Conservation (phyloP, 2,113 vertebrate genomes). For the Acrocephalus kingi region DNA sequence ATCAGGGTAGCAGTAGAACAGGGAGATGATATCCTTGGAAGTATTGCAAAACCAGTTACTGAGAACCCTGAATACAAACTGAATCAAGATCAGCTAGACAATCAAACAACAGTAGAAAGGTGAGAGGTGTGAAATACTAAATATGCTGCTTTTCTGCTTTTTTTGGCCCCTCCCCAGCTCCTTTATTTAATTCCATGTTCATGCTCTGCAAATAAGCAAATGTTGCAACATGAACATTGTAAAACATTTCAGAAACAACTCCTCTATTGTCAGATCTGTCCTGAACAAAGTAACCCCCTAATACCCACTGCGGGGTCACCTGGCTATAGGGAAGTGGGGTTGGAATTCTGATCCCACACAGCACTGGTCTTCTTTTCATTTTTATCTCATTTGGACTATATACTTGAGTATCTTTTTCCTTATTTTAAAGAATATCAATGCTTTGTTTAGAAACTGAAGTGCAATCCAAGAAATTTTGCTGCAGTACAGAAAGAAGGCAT, state of each 20-base stretch:
- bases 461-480: background rate
- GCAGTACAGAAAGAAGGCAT: background rate
- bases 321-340: background rate
- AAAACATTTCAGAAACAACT: background rate
- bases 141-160: background rate
- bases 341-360: background rate
- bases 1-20: conserved; percentile 81
- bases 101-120: conserved; percentile 90
- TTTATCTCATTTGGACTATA: background rate
- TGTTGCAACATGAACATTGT: background rate
- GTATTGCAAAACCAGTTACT: conserved; percentile 83
- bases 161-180: background rate
- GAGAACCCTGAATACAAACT: conserved; percentile 82
- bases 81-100: conserved; percentile 93
- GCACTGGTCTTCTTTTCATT: background rate
- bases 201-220: background rate
- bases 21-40: conserved; percentile 82
- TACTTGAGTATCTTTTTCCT: background rate
- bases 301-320: fast-evolving
- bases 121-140: conserved; percentile 40
- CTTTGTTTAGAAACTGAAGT: background rate
- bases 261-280: background rate
- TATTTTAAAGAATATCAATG: background rate
- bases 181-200: background rate
- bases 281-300: background rate